Conservation (phyloP, 2,888 invertebrate species). For the Pseudeuparius sepicola region DNA sequence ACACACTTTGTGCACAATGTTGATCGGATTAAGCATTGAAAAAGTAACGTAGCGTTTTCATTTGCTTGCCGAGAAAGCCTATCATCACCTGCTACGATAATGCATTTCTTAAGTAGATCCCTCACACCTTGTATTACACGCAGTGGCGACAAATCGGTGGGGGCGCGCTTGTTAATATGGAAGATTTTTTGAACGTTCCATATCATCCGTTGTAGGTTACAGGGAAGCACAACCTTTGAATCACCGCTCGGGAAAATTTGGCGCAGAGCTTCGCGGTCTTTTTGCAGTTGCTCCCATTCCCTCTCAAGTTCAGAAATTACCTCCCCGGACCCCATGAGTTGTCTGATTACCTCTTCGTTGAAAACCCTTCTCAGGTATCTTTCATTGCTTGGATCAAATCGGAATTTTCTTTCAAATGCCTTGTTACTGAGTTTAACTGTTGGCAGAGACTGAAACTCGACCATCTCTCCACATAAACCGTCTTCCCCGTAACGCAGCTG, state of each 20-base stretch:
- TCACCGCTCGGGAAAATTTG: constrained; percentile 94
- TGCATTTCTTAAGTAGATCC: constrained; percentile 76
- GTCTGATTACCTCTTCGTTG: constrained; percentile 86
- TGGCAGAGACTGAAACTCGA: constrained; percentile 90
- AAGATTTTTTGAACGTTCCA: constrained; percentile 99
- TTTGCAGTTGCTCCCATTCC: constrained; percentile 88
- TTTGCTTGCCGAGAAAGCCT: constrained; percentile 91
- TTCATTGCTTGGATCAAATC: constrained; percentile 92
- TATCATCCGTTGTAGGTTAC: constrained; percentile 95
- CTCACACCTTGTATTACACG: constrained; percentile 84
- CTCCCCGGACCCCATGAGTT: constrained; percentile 83
- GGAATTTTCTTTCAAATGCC: constrained; percentile 90
- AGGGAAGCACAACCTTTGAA: constrained; percentile 91
- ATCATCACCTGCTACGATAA: constrained; percentile 90
- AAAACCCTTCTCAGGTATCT: constrained; percentile 79
- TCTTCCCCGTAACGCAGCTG: constrained; percentile 97
- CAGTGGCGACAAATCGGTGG: constrained; percentile 87
- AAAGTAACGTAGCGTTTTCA: constrained; percentile 91
- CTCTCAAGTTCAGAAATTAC: constrained; percentile 81
- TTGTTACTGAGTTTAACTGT: constrained; percentile 90
- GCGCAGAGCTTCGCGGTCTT: constrained; percentile 77
- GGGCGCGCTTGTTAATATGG: constrained; percentile 86
- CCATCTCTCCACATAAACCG: constrained; percentile 91
- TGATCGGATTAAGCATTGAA: constrained; percentile 88
- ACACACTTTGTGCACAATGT: constrained; percentile 92